Percentiles rank a stretch among this genome's conserved stretches.
Conservation (phyloP, 2,888 invertebrate genomes). For the Drosophila bunnanda region DNA sequence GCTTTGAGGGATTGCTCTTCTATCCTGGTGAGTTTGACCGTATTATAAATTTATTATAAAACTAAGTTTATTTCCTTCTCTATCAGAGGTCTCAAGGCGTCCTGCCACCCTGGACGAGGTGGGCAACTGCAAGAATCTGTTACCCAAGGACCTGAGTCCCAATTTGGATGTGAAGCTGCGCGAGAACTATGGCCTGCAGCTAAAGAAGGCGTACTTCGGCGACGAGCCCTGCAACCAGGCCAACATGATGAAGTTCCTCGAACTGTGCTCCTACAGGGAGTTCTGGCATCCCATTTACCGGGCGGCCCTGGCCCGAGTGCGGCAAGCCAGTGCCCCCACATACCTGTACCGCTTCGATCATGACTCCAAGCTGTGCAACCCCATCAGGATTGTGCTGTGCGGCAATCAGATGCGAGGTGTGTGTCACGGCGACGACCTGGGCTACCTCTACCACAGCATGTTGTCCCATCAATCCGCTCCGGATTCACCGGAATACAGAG, state of each 20-base stretch:
- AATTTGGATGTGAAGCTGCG: slow-evolving; percentile 62
- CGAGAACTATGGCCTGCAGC: slow-evolving; percentile 66
- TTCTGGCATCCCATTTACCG: slow-evolving; percentile 84
- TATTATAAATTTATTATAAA: too few relatives aligned
- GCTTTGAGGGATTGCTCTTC: slow-evolving; percentile 83
- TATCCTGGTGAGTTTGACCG: slow-evolving; percentile 71
- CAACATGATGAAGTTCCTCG: slow-evolving; percentile 83
- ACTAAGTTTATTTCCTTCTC: background rate
- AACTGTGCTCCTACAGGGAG: slow-evolving; percentile 79
- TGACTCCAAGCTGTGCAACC: slow-evolving; percentile 80
- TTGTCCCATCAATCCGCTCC: slow-evolving; percentile 69
- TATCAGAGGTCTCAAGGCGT: slow-evolving; percentile 75
- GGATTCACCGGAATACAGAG: slow-evolving; percentile 72
- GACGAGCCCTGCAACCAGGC: slow-evolving; percentile 76
- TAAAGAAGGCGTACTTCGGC: slow-evolving; percentile 80
- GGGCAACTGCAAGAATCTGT: slow-evolving; percentile 74
- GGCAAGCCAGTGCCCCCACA: slow-evolving; percentile 76
- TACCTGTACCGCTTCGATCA: slow-evolving; percentile 84
- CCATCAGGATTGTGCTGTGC: slow-evolving; percentile 79
- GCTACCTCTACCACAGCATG: slow-evolving; percentile 81
- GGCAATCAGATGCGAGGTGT: slow-evolving; percentile 78
- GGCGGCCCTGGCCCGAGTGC: slow-evolving; percentile 70
- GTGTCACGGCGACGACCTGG: slow-evolving; percentile 83
- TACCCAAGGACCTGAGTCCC: slow-evolving; percentile 74
- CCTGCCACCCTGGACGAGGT: slow-evolving; percentile 80